phyloP scores from a whole-genome alignment of 2,113 vertebrate genomes.

The Cranoglanis bouderius region DNA sequence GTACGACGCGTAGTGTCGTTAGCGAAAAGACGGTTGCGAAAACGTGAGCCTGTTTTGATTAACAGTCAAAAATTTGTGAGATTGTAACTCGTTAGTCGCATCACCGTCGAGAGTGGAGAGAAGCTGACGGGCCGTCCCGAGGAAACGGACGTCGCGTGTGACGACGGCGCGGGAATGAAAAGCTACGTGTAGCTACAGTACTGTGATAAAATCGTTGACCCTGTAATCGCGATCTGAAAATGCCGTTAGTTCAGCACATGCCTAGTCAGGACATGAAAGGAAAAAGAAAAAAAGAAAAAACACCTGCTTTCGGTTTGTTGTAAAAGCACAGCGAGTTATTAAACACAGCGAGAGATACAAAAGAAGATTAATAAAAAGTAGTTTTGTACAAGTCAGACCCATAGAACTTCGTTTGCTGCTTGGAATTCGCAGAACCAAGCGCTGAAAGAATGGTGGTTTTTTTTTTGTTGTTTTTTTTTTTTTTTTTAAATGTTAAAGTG shows the following conservation, averaged over 20 bases:
- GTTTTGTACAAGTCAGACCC: slow-evolving; percentile 55
- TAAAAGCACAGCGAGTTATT: slow-evolving; percentile 53
- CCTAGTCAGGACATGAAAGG: slow-evolving; percentile 15
- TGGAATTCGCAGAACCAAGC: slow-evolving; percentile 60
- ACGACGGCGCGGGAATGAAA: not conserved
- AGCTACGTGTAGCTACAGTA: slow-evolving; percentile 15
- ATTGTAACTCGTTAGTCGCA: no score
- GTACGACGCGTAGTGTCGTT: not conserved
- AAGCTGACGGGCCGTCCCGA: not conserved
- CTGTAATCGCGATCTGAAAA: not conserved
- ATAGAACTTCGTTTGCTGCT: slow-evolving; percentile 69
- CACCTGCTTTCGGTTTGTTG: slow-evolving; percentile 46
- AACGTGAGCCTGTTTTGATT: not conserved
- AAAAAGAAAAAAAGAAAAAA: no score
- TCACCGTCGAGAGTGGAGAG: no score
- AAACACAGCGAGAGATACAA: slow-evolving; percentile 56
- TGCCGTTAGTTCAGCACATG: not conserved
- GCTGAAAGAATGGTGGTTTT: slow-evolving; percentile 7
- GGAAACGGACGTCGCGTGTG: not conserved
- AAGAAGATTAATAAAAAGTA: slow-evolving; percentile 60
- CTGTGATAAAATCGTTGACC: slow-evolving; percentile 28
- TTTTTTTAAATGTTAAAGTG: slow-evolving; percentile 24
- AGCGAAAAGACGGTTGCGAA: not conserved
- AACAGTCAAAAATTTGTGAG: not conserved
- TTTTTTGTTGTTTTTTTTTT: not conserved